phyloP scores from a whole-genome alignment of 2,888 invertebrate genomes.

The Oscheius sp. region DNA sequence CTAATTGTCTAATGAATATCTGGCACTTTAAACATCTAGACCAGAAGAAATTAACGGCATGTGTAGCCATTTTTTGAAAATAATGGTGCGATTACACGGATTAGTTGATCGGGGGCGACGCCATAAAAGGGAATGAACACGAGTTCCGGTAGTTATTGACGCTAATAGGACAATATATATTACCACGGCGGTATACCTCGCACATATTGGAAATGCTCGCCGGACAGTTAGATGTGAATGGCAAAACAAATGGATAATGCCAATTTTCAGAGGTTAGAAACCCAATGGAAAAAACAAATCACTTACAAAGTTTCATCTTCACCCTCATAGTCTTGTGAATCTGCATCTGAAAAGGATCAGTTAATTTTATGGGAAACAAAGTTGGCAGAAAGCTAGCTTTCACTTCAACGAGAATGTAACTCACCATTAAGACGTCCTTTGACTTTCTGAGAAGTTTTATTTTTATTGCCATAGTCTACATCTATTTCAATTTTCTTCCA shows the following conservation, averaged over 20 bases:
- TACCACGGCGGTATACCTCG: too few species aligned
- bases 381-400: too few species aligned
- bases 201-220: too few species aligned
- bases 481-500: conserved; percentile 72
- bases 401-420: conserved; percentile 3
- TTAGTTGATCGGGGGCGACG: too few species aligned
- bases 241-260: too few species aligned
- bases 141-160: conserved; percentile 6
- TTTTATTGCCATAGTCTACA: conserved; percentile 66
- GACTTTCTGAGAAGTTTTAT: conserved; percentile 37
- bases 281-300: not conserved
- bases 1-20: too few species aligned
- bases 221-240: too few species aligned
- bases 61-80: too few species aligned
- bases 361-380: not conserved
- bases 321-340: conserved; percentile 18
- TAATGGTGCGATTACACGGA: too few species aligned
- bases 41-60: too few species aligned
- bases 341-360: conserved; percentile 3
- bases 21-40: too few species aligned
- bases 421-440: conserved; percentile 23
- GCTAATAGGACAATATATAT: not conserved
- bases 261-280: too few species aligned
- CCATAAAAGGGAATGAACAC: not conserved
- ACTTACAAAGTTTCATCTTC: conserved; percentile 33